phyloP scores from a whole-genome alignment of 1,140 invertebrate genomes.

The Aricia agestis region DNA sequence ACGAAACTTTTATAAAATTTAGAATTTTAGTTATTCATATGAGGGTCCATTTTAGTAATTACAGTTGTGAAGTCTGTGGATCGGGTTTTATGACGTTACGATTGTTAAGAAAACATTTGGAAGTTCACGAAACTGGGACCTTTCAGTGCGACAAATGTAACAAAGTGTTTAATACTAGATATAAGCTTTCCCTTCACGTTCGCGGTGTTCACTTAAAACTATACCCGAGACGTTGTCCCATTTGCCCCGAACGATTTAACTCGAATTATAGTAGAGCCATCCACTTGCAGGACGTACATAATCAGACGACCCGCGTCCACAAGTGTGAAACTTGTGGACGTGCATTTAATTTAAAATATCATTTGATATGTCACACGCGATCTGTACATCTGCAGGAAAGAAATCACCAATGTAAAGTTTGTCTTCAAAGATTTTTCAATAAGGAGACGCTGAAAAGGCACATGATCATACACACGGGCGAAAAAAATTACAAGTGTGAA shows the following conservation, averaged over 20 bases:
- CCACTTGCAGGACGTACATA: slow-evolving; percentile 66
- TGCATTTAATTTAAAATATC: slow-evolving; percentile 61
- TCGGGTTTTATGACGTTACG: slow-evolving; percentile 75
- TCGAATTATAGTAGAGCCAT: slow-evolving; percentile 61
- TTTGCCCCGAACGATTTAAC: slow-evolving; percentile 66
- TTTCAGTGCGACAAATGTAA: slow-evolving; percentile 59
- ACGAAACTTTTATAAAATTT: slow-evolving; percentile 75
- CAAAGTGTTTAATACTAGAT: slow-evolving; percentile 61
- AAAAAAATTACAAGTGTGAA: slow-evolving; percentile 84
- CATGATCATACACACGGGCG: slow-evolving; percentile 80
- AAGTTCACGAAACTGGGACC: slow-evolving; percentile 71
- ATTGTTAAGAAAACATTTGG: slow-evolving; percentile 72
- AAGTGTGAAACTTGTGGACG: slow-evolving; percentile 65
- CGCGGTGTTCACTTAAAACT: slow-evolving; percentile 64
- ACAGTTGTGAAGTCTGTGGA: slow-evolving; percentile 72
- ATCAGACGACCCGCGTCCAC: slow-evolving; percentile 64
- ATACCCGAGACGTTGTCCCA: slow-evolving; percentile 56
- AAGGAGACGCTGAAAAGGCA: slow-evolving; percentile 70
- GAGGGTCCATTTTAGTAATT: slow-evolving; percentile 68
- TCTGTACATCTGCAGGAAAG: slow-evolving; percentile 64
- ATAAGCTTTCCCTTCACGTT: slow-evolving; percentile 57
- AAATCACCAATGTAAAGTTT: slow-evolving; percentile 64
- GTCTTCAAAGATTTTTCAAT: slow-evolving; percentile 70
- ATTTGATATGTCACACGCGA: slow-evolving; percentile 63
- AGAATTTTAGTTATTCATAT: slow-evolving; percentile 65